Evolutionary conservation across 1,140 invertebrate genomes (phyloP).

Genomic region (Dendrolimus punctatus): DNA sequence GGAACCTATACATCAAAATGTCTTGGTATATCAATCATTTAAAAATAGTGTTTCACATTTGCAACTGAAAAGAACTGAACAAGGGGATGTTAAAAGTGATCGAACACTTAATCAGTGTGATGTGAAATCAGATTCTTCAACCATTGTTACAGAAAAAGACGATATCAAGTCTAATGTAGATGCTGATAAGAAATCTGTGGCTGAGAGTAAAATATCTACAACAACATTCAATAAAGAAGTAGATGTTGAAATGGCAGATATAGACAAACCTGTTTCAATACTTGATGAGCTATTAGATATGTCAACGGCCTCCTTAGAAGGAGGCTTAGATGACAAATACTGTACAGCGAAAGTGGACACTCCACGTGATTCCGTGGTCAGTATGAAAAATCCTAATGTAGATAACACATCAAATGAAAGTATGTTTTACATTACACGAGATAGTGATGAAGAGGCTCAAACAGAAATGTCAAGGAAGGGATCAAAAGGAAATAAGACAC

Average conservation of each 20-base stretch:
- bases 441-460: conserved; percentile 20
- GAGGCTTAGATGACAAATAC: conserved; percentile 13
- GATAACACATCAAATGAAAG: conserved; percentile 18
- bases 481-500: conserved; percentile 3
- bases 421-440: conserved; percentile 25
- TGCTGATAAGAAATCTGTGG: no score
- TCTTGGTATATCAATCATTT: conserved; percentile 31
- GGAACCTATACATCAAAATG: conserved; percentile 7
- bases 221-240: background rate
- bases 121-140: no score
- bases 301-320: conserved; percentile 23
- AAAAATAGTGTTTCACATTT: conserved; percentile 8
- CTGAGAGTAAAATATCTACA: no score
- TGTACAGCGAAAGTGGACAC: conserved; percentile 1
- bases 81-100: conserved; percentile 3
- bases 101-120: no score
- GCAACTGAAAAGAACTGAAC: conserved; percentile 5
- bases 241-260: conserved; percentile 3
- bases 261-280: conserved; percentile 22
- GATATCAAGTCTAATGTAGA: no score
- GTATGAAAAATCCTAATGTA: conserved; percentile 2
- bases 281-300: conserved; percentile 37
- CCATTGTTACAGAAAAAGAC: no score
- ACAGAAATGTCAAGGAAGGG: conserved; percentile 2
- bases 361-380: background rate